phyloP scores from a whole-genome alignment of 2,888 invertebrate species.

The Orchestes rusci region DNA sequence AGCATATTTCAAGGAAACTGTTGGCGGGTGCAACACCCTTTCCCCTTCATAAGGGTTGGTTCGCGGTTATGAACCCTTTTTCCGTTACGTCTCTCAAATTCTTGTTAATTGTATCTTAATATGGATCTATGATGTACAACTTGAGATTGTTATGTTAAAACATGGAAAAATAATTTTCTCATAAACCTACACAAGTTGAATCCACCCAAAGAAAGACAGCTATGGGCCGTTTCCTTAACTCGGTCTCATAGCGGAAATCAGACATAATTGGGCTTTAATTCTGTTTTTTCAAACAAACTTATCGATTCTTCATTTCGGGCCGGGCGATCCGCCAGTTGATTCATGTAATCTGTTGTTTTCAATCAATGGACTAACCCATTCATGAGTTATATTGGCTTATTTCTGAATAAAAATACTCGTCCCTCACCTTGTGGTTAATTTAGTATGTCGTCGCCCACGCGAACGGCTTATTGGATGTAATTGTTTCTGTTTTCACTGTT shows the following conservation, averaged over 20 bases:
- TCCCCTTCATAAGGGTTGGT: constrained; percentile 1
- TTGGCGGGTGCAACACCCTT: constrained; percentile 23
- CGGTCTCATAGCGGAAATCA: constrained; percentile 14
- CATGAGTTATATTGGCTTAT: constrained; percentile 20
- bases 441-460: constrained; percentile 14
- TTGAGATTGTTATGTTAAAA: no score
- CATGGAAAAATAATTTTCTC: no score
- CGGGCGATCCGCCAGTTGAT: constrained; percentile 19
- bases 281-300: constrained; percentile 8
- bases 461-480: no score
- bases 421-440: constrained; percentile 19
- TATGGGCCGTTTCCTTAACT: constrained; percentile 14
- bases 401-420: constrained; percentile 17
- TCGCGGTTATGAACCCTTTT: no score
- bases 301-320: constrained; percentile 12
- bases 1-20: constrained; percentile 16
- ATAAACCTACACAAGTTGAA: no score
- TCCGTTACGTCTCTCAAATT: no score
- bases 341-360: no score
- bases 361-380: constrained; percentile 23
- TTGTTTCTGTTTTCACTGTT: no score
- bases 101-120: no score
- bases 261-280: constrained; percentile 12
- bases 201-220: no score
- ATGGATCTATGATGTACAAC: no score